Base-by-base conservation (phyloP, 2,888 invertebrate species). In the Sminthurides aquaticus region DNA sequence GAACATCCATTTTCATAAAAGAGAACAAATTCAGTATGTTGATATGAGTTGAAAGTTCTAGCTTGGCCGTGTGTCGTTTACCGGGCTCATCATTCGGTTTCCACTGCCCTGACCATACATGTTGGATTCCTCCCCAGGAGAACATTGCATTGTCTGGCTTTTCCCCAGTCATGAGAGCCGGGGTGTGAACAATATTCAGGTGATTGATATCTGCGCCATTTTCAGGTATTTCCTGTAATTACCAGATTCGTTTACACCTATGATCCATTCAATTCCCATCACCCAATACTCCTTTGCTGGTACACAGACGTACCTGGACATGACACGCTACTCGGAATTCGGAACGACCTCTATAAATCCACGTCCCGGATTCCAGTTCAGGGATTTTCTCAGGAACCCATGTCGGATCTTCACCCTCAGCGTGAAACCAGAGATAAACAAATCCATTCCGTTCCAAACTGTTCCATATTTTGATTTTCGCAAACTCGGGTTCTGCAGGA, bases 141-240 rank as follows among this genome's bases (percentile, higher is more conserved):
- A 77, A 77, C 18, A 74, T 75, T 62, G 79, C 77, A 72, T 76
- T 77, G 56, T 73, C 77, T 74, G 82, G 66, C 68, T 78, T 75
- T 62, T 79, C 76, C 25, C 85, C 82, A 64, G 81, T 81, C 27
- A 88, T 65, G 64, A 84, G 78, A 1, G 80, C 78, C 0, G 85
- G 82, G 0, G 84, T 84, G 74, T 94, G 94, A 0, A 94, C 84
- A 0, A 87, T 86, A 61, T 83, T 83, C 25, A 94, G 81, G 76
- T 94, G 94, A 0, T 88, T 87, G 1, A 88, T 82, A 75, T 94
- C 93, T 0, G 91, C 89, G 0, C 91, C 93, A 75, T 94, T 94
- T 77, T 93, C 93, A 0, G 92, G 91, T 49, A 93, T 88, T 75
- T 94, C 92, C 89, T 90, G 79, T 72, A 15, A 3, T 34, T 5